phyloP scores from a whole-genome alignment of 2,113 vertebrate species.

The Gavia stellata region DNA sequence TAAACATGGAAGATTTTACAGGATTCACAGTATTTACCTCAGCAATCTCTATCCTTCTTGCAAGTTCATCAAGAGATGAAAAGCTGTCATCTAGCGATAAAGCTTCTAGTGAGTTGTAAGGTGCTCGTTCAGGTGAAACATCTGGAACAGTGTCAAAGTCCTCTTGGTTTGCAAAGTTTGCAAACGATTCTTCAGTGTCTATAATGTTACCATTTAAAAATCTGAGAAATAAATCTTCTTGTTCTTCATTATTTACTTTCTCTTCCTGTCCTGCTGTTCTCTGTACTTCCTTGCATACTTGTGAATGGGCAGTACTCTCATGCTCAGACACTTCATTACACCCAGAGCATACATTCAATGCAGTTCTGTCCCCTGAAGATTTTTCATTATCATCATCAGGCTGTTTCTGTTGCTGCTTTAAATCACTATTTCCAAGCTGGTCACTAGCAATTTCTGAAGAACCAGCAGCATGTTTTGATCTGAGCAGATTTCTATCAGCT shows the following conservation, averaged over 20 bases:
- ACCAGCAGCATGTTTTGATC: slow-evolving; percentile 15
- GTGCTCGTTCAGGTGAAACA: slow-evolving; percentile 65
- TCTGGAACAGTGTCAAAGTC: slow-evolving; percentile 65
- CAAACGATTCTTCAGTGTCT: slow-evolving; percentile 60
- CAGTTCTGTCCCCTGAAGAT: background rate
- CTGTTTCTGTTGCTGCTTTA: slow-evolving; percentile 53
- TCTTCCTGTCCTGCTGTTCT: slow-evolving; percentile 58
- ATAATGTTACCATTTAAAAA: slow-evolving; percentile 67
- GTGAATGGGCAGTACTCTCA: background rate
- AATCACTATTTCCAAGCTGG: slow-evolving; percentile 37
- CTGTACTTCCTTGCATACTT: slow-evolving; percentile 37
- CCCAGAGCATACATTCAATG: background rate
- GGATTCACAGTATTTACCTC: slow-evolving; percentile 77
- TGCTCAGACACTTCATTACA: background rate
- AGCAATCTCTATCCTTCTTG: slow-evolving; percentile 84
- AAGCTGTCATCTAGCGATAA: slow-evolving; percentile 74
- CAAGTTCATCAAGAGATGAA: slow-evolving; percentile 88
- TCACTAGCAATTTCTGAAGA: slow-evolving; percentile 10
- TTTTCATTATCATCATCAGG: slow-evolving; percentile 36
- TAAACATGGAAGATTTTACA: background rate
- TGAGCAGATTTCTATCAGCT: slow-evolving; percentile 42
- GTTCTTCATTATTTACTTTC: slow-evolving; percentile 51
- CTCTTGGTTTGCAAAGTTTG: slow-evolving; percentile 53
- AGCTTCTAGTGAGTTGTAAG: slow-evolving; percentile 67
- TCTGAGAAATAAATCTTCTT: slow-evolving; percentile 70